Percentiles rank a stretch among this genome's conserved stretches.
Conservation (phyloP, 2,797 vertebrate species). For the Lateolabrax maculatus region DNA sequence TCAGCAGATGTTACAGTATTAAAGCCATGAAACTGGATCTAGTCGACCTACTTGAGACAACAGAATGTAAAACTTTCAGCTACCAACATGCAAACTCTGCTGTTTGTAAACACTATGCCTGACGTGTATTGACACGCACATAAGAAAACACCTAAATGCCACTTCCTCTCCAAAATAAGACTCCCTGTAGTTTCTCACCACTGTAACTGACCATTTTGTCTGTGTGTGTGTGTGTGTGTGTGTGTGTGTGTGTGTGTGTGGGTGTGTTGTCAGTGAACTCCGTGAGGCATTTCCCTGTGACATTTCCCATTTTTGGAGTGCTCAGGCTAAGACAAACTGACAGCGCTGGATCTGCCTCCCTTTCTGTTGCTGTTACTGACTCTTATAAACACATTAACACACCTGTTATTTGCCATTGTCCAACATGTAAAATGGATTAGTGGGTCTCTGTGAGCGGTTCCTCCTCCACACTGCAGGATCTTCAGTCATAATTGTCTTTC, state of each 20-base stretch:
- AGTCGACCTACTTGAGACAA: constrained; percentile 38
- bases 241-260: too few relatives aligned
- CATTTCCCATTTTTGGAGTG: constrained; percentile 56
- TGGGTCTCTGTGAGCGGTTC: constrained; percentile 32
- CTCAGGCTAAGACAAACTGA: constrained; percentile 10
- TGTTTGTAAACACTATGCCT: neutral
- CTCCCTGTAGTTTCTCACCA: neutral
- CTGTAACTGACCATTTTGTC: neutral
- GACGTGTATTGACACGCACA: neutral
- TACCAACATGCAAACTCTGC: neutral
- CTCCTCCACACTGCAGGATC: constrained; percentile 36
- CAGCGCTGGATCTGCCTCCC: neutral
- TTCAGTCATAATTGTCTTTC: constrained; percentile 53
- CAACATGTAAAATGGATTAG: constrained; percentile 35
- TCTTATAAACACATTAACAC: constrained; percentile 16
- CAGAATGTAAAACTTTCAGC: constrained; percentile 24
- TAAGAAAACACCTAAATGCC: constrained; percentile 10
- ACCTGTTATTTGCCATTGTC: constrained; percentile 41
- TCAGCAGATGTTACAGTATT: constrained; percentile 48
- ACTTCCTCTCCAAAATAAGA: constrained; percentile 8
- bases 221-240: constrained; percentile 9
- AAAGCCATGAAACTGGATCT: constrained; percentile 21
- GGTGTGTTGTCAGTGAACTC: constrained; percentile 51
- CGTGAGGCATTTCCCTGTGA: constrained; percentile 51
- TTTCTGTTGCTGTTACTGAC: neutral